Percentiles rank a stretch among this genome's conserved stretches.
Conservation (phyloP, 2,113 vertebrate genomes). For the Fukomys damarensis region DNA sequence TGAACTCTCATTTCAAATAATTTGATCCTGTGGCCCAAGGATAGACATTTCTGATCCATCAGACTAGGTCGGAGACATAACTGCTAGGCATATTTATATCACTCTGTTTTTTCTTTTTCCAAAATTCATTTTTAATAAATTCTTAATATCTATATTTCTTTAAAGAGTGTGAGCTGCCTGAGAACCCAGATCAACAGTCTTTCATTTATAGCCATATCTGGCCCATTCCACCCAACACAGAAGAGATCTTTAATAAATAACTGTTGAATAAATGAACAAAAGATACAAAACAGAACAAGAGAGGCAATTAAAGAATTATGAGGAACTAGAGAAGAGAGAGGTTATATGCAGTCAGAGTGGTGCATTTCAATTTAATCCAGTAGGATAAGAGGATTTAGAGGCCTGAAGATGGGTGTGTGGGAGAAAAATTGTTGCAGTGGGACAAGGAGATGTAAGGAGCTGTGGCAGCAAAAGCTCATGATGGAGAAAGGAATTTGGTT, state of each 20-base stretch:
- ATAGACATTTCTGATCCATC: constrained; percentile 31
- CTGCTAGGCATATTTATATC: background rate
- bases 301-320: background rate
- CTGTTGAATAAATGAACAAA: constrained; percentile 37
- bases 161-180: background rate
- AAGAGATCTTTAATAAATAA: constrained; percentile 57
- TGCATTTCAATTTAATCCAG: constrained; percentile 7
- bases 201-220: constrained; percentile 39
- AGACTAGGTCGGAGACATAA: background rate
- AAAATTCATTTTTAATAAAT: constrained; percentile 18
- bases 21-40: constrained; percentile 27
- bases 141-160: background rate
- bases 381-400: constrained; percentile 12
- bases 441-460: background rate
- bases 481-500: background rate
- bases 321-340: background rate
- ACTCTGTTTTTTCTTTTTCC: constrained; percentile 23
- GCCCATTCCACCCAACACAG: background rate
- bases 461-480: background rate
- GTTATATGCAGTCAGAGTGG: background rate
- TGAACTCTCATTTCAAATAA: constrained; percentile 19
- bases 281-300: constrained; percentile 36
- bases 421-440: background rate
- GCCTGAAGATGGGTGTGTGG: background rate
- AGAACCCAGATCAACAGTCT: background rate